phyloP scores from a whole-genome alignment of 2,888 invertebrate genomes.

The Oscheius sp. region DNA sequence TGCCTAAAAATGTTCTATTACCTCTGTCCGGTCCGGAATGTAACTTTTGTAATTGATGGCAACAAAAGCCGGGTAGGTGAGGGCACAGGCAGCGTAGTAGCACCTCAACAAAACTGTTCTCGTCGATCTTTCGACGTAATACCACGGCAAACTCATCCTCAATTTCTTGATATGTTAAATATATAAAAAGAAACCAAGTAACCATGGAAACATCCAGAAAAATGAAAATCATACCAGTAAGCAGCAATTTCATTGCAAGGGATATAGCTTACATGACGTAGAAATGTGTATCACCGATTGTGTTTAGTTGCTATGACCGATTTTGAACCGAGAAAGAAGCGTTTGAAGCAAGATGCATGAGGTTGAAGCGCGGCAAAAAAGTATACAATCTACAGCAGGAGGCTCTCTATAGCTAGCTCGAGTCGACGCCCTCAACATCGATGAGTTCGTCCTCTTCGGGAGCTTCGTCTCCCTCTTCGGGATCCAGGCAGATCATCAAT shows the following conservation, averaged over 20 bases:
- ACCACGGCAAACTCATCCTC: slow-evolving; percentile 27
- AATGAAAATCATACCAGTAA: background rate
- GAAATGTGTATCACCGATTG: slow-evolving; percentile 20
- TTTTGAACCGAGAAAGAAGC: slow-evolving; percentile 24
- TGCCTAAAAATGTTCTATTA: background rate
- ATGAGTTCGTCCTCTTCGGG: slow-evolving; percentile 16
- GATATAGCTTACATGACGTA: slow-evolving; percentile 17
- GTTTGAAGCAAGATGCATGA: background rate
- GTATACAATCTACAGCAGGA: background rate
- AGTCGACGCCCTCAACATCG: slow-evolving; percentile 21
- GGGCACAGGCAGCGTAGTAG: slow-evolving; percentile 19
- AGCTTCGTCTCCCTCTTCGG: slow-evolving; percentile 5
- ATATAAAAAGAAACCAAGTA: too few species aligned
- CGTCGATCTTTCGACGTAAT: slow-evolving; percentile 15
- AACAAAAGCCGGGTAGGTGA: slow-evolving; percentile 9
- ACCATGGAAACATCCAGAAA: background rate
- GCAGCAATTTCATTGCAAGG: slow-evolving; percentile 27
- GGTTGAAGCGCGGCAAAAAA: background rate
- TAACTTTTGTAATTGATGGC: slow-evolving; percentile 12
- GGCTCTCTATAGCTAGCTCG: background rate
- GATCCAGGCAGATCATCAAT: too few species aligned
- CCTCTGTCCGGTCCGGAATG: background rate
- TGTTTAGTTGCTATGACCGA: slow-evolving; percentile 21
- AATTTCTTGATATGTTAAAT: background rate
- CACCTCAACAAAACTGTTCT: slow-evolving; percentile 9